Evolutionary conservation across 2,797 vertebrate species (phyloP).

Genomic region (Synaphobranchus kaupii): DNA sequence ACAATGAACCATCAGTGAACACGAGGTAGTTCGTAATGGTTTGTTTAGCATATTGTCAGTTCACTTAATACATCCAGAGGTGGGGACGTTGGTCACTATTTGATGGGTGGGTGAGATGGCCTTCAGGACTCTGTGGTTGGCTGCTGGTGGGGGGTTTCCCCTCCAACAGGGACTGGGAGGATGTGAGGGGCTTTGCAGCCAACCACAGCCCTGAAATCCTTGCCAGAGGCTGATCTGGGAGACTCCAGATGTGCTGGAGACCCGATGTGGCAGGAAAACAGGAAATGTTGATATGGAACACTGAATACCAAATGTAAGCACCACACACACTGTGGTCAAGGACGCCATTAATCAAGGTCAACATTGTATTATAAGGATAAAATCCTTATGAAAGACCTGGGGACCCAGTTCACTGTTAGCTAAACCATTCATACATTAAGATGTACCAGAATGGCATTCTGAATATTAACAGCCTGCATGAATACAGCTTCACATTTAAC

Average conservation of each 20-base stretch:
- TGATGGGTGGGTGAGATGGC: neutral
- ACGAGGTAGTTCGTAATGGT: neutral
- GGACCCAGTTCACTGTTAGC: too few species aligned
- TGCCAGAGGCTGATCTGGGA: neutral
- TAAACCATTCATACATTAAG: too few species aligned
- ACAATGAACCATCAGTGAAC: neutral
- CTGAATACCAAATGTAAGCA: neutral
- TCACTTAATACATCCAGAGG: neutral
- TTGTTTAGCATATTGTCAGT: neutral
- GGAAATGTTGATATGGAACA: constrained; percentile 4
- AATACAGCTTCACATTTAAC: too few species aligned
- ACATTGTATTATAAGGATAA: neutral
- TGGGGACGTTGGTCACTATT: neutral
- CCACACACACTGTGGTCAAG: neutral
- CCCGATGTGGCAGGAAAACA: constrained; percentile 3
- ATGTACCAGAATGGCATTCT: too few species aligned
- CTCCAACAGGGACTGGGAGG: neutral
- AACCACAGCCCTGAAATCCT: neutral
- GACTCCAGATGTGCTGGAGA: neutral
- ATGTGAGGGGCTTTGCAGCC: neutral
- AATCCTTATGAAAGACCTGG: too few species aligned
- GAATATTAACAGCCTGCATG: too few species aligned
- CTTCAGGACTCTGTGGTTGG: neutral
- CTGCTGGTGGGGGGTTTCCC: neutral
- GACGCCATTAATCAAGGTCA: neutral